Evolutionary conservation across 2,888 invertebrate species (phyloP).

Genomic region (Acronicta psi): DNA sequence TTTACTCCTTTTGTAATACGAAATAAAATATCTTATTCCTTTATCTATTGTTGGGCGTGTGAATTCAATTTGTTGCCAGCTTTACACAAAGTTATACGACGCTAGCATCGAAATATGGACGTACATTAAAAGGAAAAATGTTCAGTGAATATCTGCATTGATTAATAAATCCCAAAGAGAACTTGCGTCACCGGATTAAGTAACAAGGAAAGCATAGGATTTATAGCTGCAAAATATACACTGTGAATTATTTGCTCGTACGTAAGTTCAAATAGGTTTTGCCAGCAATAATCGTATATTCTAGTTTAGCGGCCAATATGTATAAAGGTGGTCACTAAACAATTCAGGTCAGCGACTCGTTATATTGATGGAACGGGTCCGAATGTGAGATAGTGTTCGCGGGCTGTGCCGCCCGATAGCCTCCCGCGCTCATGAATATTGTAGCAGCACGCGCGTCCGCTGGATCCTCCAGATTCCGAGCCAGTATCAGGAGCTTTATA

Average conservation of each 20-base stretch:
- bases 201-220: constrained; percentile 13
- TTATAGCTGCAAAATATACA: constrained; percentile 29
- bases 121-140: constrained; percentile 7
- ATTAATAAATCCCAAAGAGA: constrained; percentile 19
- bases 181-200: constrained; percentile 21
- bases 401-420: constrained; percentile 60
- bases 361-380: constrained; percentile 79
- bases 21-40: constrained; percentile 28
- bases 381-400: constrained; percentile 75
- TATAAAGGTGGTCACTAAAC: constrained; percentile 74
- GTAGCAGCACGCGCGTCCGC: constrained; percentile 72
- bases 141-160: constrained; percentile 9
- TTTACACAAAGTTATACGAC: constrained; percentile 28
- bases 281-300: constrained; percentile 56
- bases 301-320: constrained; percentile 53
- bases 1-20: constrained; percentile 22
- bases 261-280: constrained; percentile 42
- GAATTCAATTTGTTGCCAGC: constrained; percentile 39
- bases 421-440: constrained; percentile 79
- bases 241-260: constrained; percentile 36
- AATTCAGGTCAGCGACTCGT: constrained; percentile 79
- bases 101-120: constrained; percentile 5
- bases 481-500: constrained; percentile 68
- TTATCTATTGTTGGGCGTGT: constrained; percentile 21
- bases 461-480: constrained; percentile 75